Evolutionary conservation across 2,888 invertebrate species (phyloP), one percentile per base, ranked within the genome.

Genomic region (Hirtodrosophila cameraria): DNA sequence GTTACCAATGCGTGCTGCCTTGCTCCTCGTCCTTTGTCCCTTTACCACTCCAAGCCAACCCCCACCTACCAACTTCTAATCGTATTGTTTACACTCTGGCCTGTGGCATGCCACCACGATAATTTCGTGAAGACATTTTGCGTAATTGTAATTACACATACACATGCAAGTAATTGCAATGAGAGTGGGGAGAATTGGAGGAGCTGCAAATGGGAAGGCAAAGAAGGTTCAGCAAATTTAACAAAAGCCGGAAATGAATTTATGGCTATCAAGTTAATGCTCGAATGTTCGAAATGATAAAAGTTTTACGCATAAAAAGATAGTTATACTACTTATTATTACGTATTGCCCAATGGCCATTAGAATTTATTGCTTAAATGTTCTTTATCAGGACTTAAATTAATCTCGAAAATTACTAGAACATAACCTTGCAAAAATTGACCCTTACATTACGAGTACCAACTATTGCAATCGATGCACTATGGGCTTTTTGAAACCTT

Each of bases 111-210:
- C 63, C 27, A 60, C 50, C 42, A 33, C 48, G 63, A 20, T 13
- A 25, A 27, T 12, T 48, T 39, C 48, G 54, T 45, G 49, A 36
- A 33, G 45, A 25, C 52, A 57, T 75, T 61, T 49, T 57, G 53
- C 74, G 74, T 83, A 80, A 79, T 80, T 83, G 74, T 83, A 80
- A 84, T 79, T 83, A 77, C 84, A 70, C 59, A 80, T 54, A 54
- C 57, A 46, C 58, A 55, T 38, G 61, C 46, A 41, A 20, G 30
- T 39, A 64, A 41, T 31, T 45, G 42, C 20, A 25, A n/a, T n/a
- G 31, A 23, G 5, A 23, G 8, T 23, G 23, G 16, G 12, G 12
- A 11, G n/a, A n/a, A n/a, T n/a, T 13, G 15, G 33, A 5, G 18
- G 4, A 16, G 31, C 11, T 13, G 9, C 36, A 6, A 18, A 15